Base-by-base conservation (phyloP, 2,888 invertebrate genomes). In the Ptychoptera contaminata region DNA sequence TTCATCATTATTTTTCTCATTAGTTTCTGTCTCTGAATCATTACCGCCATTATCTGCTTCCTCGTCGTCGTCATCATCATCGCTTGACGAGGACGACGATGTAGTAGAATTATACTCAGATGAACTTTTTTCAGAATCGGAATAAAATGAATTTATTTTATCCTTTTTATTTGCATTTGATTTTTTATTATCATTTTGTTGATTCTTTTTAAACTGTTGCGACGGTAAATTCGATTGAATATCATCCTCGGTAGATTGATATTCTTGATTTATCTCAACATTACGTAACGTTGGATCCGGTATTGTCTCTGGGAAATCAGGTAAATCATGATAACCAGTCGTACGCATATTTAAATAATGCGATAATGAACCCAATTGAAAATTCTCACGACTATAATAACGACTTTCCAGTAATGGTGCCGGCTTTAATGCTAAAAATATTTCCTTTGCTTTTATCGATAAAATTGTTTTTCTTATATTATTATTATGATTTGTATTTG, bases 331-430 rank as follows among this genome's bases (percentile, higher is more conserved):
- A 69, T 98, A 98, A 5, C 92, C 94, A 34, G 69, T 73, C 1
- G 93, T 88, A 46, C 82, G 73, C 55, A 76, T 70, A 56, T 94
- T 93, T 47, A 97, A 74, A 61, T 91, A 90, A 68, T 96, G 96
- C 0, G 97, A 96, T 44, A 99, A 68, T 0, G 94, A 90, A 2
- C 97, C 96, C 56, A 98, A 69, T 54, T 96, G 94, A 65, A 81
- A 92, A 55, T 84, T 80, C 61, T 86, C 85, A 35, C 85, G 75
- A 55, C 84, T 82, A 67, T 81, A 81, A 56, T 85, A 86, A 57
- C 79, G 81, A 39, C 91, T 90, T 57, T 87, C 80, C 16, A 93
- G 66, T 8, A 87, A 74, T 0, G 97, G 97, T 15, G 96, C 93
- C 1, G 96, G 96, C 62, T 98, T 98, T 9, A 84, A 76, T 0